Evolutionary conservation across 2,797 vertebrate genomes (phyloP), one percentile per base, ranked within the genome.

Genomic region (Bovichtus diacanthus): DNA sequence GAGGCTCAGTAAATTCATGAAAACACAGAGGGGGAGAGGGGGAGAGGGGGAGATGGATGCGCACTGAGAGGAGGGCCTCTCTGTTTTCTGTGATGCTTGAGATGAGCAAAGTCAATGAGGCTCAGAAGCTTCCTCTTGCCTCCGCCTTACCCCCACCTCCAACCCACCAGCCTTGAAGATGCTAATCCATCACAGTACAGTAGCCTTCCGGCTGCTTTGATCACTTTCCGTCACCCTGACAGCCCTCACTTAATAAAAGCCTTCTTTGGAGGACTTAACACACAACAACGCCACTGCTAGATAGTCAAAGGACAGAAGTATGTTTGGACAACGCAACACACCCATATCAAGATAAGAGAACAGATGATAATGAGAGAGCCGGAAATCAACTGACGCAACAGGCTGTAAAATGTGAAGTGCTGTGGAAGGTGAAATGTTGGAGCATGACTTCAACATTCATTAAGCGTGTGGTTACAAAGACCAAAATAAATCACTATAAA

Each of bases 161-260:
- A 43, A 4, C 11, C 9, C 7, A 55, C 36, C 73, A 69, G 82
- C 84, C 90, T 93, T 87, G 78, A 93, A 93, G 82, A 92, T 89
- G 71, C 78, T 81, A 91, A 94, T 94, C 83, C 87, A 92, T 91
- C 90, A 89, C 76, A 81, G 77, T 84, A 89, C 88, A 88, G 90
- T 90, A 88, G 82, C 74, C 74, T 76, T 75, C 80, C 68, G 6
- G 74, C 73, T 56, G 78, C 87, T 91, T 93, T 93, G 85, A 93
- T 93, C 87, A 78, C 68, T 71, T 62, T 27, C 65, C 75, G 78
- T 73, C 78, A 74, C 79, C 55, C 50, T 74, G 82, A 76, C 86
- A 80, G 74, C 60, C 76, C 55, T 67, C 59, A 55, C 81, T 64
- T 85, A 91, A 90, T 85, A 78, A 86, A 82, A 67, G 62, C 59